Base-by-base conservation (phyloP, 2,797 vertebrate species). In the Myotis planiceps region DNA sequence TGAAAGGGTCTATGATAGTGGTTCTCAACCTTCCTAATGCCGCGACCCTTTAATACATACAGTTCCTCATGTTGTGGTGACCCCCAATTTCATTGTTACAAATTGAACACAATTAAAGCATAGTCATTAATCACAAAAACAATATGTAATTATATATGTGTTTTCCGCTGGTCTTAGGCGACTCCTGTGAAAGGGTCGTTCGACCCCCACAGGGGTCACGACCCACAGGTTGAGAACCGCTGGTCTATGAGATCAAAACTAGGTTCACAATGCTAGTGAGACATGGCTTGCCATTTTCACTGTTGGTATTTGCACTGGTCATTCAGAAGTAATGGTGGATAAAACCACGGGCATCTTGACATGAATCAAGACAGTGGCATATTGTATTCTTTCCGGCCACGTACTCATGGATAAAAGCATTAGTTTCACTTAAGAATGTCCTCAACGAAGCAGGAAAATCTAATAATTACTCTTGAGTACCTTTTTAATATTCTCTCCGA, bases 401-500 rank as follows among this genome's bases (percentile, higher is more conserved):
- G 2, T 0, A 37, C 4, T 23, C 60, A 74, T 7, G 92, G 69
- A 69, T 18, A 21, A 85, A 91, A 78, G 87, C 10, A 82, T 45
- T 75, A 53, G 27, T 83, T 75, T 82, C 65, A 68, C 27, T 80
- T 45, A 78, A 89, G 69, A 69, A 66, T 53, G 37, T 88, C 53
- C 60, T 91, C 79, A 25, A 55, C 18, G 25, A 72, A 51, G 47
- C 21, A 58, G 23, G 45, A 49, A 94, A 90, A 53, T 21, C 39
- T 85, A 81, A 71, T 75, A 45, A 75, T 87, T 76, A 29, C 63
- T 71, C 39, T 94, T 27, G n/a, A 53, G 55, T 42, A 39, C 19
- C n/a, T 91, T 21, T 94, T 89, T 82, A 53, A 75, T 66, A 63
- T 58, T 90, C 93, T 75, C 6, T 60, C 58, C 45, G 51, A 45